A percentile compares a stretch with the other conserved stretches of the same genome.
phyloP scores from a whole-genome alignment of 1,140 invertebrate species.

The Solen grandis region DNA sequence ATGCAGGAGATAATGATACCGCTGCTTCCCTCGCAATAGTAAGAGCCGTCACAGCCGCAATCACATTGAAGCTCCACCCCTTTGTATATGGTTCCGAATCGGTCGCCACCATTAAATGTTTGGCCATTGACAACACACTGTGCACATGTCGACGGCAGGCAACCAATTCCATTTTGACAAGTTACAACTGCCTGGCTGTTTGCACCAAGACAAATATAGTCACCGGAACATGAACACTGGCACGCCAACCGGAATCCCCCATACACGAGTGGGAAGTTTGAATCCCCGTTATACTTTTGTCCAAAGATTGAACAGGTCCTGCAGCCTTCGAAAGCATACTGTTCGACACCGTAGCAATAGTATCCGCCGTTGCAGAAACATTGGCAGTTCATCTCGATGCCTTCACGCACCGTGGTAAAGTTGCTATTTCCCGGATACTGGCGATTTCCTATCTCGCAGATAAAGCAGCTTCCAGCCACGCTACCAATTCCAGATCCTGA shows the following conservation, averaged over 20 bases:
- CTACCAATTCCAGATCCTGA: slow-evolving; percentile 44
- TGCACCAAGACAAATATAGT: slow-evolving; percentile 32
- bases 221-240: slow-evolving; percentile 21
- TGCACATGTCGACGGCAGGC: slow-evolving; percentile 19
- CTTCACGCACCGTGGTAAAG: slow-evolving; percentile 43
- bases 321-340: slow-evolving; percentile 12
- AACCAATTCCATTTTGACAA: slow-evolving; percentile 28
- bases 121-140: slow-evolving; percentile 38
- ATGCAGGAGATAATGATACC: slow-evolving; percentile 31
- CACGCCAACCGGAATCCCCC: slow-evolving; percentile 33
- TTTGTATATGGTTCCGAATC: slow-evolving; percentile 36
- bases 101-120: slow-evolving; percentile 19
- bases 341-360: slow-evolving; percentile 25
- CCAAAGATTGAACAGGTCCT: slow-evolving; percentile 27
- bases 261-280: slow-evolving; percentile 25
- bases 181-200: slow-evolving; percentile 5
- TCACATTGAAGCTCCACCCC: slow-evolving; percentile 14
- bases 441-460: slow-evolving; percentile 45
- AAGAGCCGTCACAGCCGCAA: slow-evolving; percentile 48
- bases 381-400: slow-evolving; percentile 53
- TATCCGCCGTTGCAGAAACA: slow-evolving; percentile 57
- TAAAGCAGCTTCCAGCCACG: slow-evolving; percentile 15
- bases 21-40: slow-evolving; percentile 44
- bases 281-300: slow-evolving; percentile 5
- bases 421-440: slow-evolving; percentile 31